These are phyloP conservation scores for Centropyge bicolor DNA, from an alignment of 2,797 vertebrate species.

Conservation along the genomic window DNA sequence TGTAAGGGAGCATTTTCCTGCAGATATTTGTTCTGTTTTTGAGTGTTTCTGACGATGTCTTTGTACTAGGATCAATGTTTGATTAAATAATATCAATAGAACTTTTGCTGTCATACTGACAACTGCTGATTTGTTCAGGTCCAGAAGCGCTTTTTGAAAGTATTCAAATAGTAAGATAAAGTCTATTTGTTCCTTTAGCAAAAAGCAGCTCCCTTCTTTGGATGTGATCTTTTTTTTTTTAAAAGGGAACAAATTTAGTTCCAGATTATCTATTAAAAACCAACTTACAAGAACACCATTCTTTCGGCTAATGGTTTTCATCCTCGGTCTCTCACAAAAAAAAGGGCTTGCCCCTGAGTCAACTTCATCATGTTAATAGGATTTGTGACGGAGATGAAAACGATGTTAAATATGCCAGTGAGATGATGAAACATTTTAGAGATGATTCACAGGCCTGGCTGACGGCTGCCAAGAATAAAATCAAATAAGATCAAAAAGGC, in stretches of 20 bases:
- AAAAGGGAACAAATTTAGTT: constrained; percentile 18
- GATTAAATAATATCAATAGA: not conserved
- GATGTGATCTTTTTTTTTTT: constrained; percentile 13
- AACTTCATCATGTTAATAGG: constrained; percentile 54
- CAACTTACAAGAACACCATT: constrained; percentile 29
- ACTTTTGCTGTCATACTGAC: not conserved
- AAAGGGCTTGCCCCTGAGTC: constrained; percentile 43
- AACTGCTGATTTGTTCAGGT: not conserved
- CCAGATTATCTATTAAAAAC: constrained; percentile 22
- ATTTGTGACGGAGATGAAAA: constrained; percentile 64
- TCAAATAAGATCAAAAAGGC: constrained; percentile 46
- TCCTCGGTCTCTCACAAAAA: constrained; percentile 18
- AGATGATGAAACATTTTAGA: constrained; percentile 60
- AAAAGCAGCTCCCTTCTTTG: constrained; percentile 3
- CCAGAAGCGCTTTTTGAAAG: not conserved
- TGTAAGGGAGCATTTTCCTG: not conserved
- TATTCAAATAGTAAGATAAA: not conserved
- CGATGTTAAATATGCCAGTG: constrained; percentile 38
- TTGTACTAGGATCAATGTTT: not conserved
- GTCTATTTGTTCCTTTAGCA: constrained; percentile 20
- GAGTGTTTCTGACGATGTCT: not conserved
- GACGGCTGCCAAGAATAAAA: constrained; percentile 43
- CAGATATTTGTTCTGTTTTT: not conserved
- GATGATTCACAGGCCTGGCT: constrained; percentile 49
- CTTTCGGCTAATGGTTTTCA: constrained; percentile 30